Percentiles rank a stretch among this genome's conserved stretches.
These are phyloP conservation scores for Phalanger gymnotis DNA, from an alignment of 2,797 vertebrate genomes.

Conservation along the genomic window DNA sequence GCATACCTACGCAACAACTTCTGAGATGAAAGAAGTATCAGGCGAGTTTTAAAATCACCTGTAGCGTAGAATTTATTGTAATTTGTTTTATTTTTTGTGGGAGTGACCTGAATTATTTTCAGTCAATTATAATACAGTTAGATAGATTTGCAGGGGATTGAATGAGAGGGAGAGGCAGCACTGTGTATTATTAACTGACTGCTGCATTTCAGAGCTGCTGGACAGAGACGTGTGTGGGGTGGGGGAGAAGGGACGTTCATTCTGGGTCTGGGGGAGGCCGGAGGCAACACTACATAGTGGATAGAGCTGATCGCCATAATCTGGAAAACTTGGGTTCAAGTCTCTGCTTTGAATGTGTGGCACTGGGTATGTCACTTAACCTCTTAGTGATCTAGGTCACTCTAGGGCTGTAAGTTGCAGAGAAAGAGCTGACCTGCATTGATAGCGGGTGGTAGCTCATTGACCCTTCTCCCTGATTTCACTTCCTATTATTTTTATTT, in stretches of 20 bases:
- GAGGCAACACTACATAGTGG: neutral
- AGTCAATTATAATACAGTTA: neutral
- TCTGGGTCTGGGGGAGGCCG: neutral
- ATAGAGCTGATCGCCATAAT: neutral
- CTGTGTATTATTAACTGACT: neutral
- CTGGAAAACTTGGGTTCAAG: neutral
- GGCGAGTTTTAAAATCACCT: neutral
- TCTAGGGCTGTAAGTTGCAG: neutral
- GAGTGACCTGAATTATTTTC: neutral
- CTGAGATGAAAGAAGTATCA: neutral
- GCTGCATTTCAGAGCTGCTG: neutral
- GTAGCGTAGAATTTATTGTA: neutral
- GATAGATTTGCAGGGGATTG: neutral
- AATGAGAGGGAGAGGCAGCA: neutral
- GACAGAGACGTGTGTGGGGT: too few relatives aligned
- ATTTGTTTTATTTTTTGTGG: neutral
- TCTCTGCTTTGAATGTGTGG: neutral
- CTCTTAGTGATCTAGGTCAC: neutral
- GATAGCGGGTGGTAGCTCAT: neutral
- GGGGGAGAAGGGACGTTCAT: fast-evolving
- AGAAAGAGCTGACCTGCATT: neutral
- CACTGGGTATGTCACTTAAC: neutral
- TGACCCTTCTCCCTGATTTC: neutral
- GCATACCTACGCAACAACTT: neutral
- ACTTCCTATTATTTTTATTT: neutral